Evolutionary conservation across 2,113 vertebrate genomes (phyloP).

Genomic region (Lophotis ruficrista): DNA sequence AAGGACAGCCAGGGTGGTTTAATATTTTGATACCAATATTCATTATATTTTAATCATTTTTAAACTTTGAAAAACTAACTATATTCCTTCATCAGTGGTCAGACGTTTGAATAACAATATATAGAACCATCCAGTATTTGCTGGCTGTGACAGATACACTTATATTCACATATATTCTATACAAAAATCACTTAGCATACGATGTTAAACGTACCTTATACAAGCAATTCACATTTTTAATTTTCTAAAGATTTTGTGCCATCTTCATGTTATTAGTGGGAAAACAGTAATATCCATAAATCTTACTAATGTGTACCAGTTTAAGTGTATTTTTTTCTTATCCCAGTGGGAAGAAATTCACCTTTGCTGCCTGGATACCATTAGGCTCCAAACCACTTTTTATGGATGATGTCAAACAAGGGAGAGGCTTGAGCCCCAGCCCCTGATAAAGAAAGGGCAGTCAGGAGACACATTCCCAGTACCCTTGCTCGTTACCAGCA

Average conservation of each 20-base stretch:
- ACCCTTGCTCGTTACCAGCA: background rate
- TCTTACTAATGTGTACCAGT: background rate
- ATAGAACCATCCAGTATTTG: background rate
- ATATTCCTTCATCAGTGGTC: background rate
- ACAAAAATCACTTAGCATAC: background rate
- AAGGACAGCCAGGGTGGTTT: background rate
- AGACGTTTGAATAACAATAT: background rate
- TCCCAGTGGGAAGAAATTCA: background rate
- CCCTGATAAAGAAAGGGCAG: background rate
- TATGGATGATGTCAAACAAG: background rate
- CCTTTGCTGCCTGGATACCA: background rate
- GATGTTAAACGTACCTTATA: background rate
- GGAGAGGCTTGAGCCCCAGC: background rate
- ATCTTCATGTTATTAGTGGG: background rate
- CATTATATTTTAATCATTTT: background rate
- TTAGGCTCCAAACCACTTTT: background rate
- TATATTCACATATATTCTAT: background rate
- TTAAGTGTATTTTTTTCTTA: background rate
- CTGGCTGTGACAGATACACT: background rate
- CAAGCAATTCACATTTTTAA: background rate
- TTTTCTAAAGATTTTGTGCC: conserved; percentile 1
- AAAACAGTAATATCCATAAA: background rate
- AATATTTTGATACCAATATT: background rate
- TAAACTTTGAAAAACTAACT: background rate
- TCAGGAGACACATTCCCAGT: background rate